phyloP scores from a whole-genome alignment of 2,888 invertebrate species.

The Hylaea fasciaria region DNA sequence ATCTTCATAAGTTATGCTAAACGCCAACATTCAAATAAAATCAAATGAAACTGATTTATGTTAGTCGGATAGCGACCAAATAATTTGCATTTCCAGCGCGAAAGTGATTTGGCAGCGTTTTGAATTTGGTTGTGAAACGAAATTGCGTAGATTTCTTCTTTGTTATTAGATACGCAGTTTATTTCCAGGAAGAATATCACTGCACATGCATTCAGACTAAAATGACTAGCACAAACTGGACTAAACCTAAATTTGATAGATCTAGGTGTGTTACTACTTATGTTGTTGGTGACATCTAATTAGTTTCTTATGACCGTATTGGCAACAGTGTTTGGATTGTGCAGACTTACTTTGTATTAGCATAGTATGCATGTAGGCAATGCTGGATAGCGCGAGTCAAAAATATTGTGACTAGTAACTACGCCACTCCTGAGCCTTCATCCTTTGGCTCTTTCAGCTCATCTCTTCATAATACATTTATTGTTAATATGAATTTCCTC shows the following conservation, averaged over 20 bases:
- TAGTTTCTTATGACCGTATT: too few species aligned
- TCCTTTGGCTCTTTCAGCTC: constrained; percentile 7
- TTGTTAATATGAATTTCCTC: neutral
- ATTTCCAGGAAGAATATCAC: constrained; percentile 15
- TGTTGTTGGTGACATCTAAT: too few species aligned
- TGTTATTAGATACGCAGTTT: constrained; percentile 12
- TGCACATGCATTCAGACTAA: constrained; percentile 7
- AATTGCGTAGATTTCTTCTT: constrained; percentile 22
- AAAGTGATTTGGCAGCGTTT: constrained; percentile 11
- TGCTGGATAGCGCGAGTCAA: constrained; percentile 26
- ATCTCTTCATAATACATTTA: neutral
- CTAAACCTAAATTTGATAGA: too few species aligned
- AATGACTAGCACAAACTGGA: constrained; percentile 1
- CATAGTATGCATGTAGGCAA: too few species aligned
- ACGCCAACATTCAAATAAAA: neutral
- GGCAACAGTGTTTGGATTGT: neutral
- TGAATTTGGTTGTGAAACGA: constrained; percentile 2
- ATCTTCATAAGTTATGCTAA: constrained; percentile 1
- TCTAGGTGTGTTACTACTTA: too few species aligned
- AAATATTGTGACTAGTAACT: constrained; percentile 24
- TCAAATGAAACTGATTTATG: constrained; percentile 1
- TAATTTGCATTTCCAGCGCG: neutral
- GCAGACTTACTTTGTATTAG: constrained; percentile 18
- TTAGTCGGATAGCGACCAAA: neutral
- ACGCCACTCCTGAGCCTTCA: constrained; percentile 20